Percentiles rank a stretch among this genome's conserved stretches.
These are phyloP conservation scores for Pelodiscus sinensis DNA, from an alignment of 2,113 vertebrate species.

Conservation along the genomic window DNA sequence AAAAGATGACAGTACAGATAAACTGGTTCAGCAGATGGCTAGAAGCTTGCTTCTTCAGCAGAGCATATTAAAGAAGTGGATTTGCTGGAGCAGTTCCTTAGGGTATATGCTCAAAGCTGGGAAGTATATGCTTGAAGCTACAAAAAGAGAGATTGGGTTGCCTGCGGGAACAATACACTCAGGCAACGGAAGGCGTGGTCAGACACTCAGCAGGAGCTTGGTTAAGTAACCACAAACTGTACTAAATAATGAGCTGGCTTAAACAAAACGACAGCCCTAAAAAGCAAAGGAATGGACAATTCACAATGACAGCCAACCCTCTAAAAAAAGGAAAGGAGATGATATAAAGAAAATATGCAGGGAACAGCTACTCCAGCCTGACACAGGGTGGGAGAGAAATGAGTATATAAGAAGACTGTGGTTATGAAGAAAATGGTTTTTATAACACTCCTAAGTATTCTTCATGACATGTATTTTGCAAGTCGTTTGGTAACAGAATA, in stretches of 20 bases:
- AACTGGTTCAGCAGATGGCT: background rate
- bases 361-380: background rate
- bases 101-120: background rate
- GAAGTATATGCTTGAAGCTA: background rate
- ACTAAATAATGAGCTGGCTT: background rate
- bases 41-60: conserved; percentile 15
- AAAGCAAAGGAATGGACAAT: background rate
- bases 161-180: background rate
- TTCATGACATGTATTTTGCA: background rate
- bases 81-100: conserved; percentile 29
- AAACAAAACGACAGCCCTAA: background rate
- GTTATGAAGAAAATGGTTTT: background rate
- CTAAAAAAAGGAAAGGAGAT: background rate
- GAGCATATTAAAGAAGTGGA: background rate
- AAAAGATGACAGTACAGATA: background rate
- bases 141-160: background rate
- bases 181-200: background rate
- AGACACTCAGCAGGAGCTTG: accelerated
- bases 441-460: background rate
- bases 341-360: background rate
- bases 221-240: background rate
- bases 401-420: background rate
- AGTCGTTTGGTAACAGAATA: background rate
- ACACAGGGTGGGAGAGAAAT: background rate
- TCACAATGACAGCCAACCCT: background rate